Evolutionary conservation across 37 sponge, comb jelly and placozoan species (phyloP), one percentile per base, ranked within the genome.

Genomic region (Haliclona indistincta): DNA sequence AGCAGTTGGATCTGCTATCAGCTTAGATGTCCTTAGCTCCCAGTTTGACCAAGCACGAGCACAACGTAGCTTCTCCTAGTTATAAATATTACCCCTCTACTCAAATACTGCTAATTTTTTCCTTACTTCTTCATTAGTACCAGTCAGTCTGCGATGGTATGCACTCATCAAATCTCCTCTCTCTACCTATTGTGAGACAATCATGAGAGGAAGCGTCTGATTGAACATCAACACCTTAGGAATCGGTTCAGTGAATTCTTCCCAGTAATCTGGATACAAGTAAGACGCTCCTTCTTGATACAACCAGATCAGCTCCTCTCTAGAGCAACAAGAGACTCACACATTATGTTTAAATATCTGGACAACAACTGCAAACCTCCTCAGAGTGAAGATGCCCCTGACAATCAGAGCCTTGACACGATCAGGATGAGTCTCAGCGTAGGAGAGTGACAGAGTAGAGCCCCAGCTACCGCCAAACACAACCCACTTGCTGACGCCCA

Each of bases 381-480:
- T 65, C 15, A 75, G 44, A 10, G 81, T 70, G 61, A 88, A 88
- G 19, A 88, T 77, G 0, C 88, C 88, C 26, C 82, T 71, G 19
- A 88, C 39, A 15, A 88, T 45, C 6, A 88, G 54, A 6, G 88
- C 78, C 68, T 77, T 81, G 30, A 88, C 88, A 17, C 38, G 15
- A 29, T 82, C 83, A 0, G 88, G 72, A 58, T 88, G 77, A 8
- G 56, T 73, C 43, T 62, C 39, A 37, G 88, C 76, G 43, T 88
- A 88, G 41, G 58, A 38, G 1, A 88, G 65, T 11, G 88, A 56
- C 2, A 88, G 88, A 28, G 88, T 88, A 34, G 88, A 81, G 20
- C 88, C 88, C 88, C 88, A 88, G 60, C 88, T 88, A 17, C 88
- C 88, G 20, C 88, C 88, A 76, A 81, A 76, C 73, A 88, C 71